These are phyloP conservation scores for Molanna angustata DNA, from an alignment of 2,888 invertebrate genomes.

Conservation along the genomic window DNA sequence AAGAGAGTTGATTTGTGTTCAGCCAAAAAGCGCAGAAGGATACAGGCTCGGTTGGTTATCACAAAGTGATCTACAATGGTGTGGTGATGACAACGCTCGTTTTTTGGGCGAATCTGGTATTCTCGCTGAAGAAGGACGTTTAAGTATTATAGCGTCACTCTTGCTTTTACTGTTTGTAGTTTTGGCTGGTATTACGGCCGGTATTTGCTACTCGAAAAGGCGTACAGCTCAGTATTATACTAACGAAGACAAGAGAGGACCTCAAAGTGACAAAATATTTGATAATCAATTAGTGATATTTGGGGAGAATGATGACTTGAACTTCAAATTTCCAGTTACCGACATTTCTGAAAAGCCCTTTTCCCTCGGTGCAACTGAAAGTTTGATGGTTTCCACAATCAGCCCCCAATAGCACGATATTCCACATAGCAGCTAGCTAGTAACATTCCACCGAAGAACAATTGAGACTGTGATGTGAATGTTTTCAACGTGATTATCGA, in stretches of 20 bases:
- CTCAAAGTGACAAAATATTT: slow-evolving; percentile 43
- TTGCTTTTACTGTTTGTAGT: slow-evolving; percentile 44
- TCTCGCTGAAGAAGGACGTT: slow-evolving; percentile 54
- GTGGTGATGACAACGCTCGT: slow-evolving; percentile 51
- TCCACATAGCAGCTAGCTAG: slow-evolving; percentile 21
- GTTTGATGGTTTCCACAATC: slow-evolving; percentile 23
- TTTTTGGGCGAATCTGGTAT: slow-evolving; percentile 50
- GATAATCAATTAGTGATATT: slow-evolving; percentile 44
- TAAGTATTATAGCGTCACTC: slow-evolving; percentile 49
- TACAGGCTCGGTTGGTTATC: slow-evolving; percentile 41
- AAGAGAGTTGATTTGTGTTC: slow-evolving; percentile 56
- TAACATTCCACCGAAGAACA: slow-evolving; percentile 21
- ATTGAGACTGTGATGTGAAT: slow-evolving; percentile 25
- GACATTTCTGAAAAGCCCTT: slow-evolving; percentile 23
- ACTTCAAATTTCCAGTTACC: slow-evolving; percentile 55
- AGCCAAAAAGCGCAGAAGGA: slow-evolving; percentile 57
- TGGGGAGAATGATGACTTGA: slow-evolving; percentile 52
- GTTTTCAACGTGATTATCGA: slow-evolving; percentile 4
- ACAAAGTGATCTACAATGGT: slow-evolving; percentile 44
- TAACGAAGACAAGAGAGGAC: slow-evolving; percentile 65
- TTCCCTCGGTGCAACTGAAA: slow-evolving; percentile 12
- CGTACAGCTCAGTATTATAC: slow-evolving; percentile 76
- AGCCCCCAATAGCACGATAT: slow-evolving; percentile 23
- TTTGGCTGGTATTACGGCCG: slow-evolving; percentile 55
- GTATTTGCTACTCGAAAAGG: slow-evolving; percentile 65